A percentile compares a stretch with the other conserved stretches of the same genome.
These are phyloP conservation scores for Daboia siamensis DNA, from an alignment of 2,113 vertebrate genomes.

Conservation along the genomic window DNA sequence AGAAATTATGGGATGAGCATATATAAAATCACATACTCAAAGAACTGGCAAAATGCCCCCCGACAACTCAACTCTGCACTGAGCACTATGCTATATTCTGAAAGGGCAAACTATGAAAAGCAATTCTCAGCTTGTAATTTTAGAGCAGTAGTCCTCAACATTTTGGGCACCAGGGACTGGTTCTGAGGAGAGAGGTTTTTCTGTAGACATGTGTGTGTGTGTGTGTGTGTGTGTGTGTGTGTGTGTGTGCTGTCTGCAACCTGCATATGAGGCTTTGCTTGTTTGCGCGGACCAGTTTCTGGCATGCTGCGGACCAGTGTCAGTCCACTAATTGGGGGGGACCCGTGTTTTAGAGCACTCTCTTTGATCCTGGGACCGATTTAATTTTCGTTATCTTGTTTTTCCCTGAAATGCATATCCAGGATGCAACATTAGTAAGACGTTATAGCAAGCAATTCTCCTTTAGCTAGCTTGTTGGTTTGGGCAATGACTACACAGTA, in stretches of 20 bases:
- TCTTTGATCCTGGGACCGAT: background rate
- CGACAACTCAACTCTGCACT: background rate
- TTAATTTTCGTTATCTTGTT: background rate
- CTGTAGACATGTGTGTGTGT: no score
- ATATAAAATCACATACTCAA: background rate
- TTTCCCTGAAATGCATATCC: background rate
- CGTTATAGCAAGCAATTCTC: background rate
- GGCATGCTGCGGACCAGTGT: no score
- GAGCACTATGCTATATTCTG: rapidly evolving
- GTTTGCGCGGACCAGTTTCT: no score
- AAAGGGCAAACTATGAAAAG: background rate
- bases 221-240: no score
- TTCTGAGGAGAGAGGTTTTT: no score
- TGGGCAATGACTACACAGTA: background rate
- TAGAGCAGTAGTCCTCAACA: background rate
- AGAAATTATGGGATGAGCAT: background rate
- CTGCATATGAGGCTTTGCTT: no score
- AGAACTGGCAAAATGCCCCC: background rate
- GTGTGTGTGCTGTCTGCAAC: no score
- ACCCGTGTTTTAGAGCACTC: background rate
- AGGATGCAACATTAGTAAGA: background rate
- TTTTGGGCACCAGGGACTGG: no score
- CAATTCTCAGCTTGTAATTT: background rate
- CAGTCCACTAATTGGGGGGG: no score
- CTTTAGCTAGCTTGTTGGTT: background rate